Percentiles rank a stretch among this genome's conserved stretches.
Evolutionary conservation across 1,140 invertebrate species (phyloP).

Genomic region (Cyclargus thomasi): DNA sequence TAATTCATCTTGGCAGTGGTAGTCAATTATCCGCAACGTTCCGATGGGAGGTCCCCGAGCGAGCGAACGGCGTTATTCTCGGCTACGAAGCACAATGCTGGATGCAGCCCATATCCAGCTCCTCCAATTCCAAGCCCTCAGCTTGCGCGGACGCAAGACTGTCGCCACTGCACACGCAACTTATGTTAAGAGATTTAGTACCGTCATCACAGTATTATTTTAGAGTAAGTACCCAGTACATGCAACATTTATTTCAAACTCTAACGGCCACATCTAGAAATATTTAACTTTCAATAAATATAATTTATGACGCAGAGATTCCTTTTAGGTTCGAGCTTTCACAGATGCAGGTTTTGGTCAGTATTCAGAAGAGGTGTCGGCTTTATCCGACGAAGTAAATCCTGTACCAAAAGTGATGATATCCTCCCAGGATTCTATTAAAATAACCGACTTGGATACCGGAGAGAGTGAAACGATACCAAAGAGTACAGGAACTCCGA

Average conservation of each 20-base stretch:
- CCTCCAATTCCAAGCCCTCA: constrained; percentile 37
- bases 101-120: constrained; percentile 76
- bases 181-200: constrained; percentile 76
- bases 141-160: constrained; percentile 55
- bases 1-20: constrained; percentile 42
- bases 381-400: constrained; percentile 80
- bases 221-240: too few relatives aligned
- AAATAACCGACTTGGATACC: constrained; percentile 84
- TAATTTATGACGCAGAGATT: too few relatives aligned
- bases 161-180: constrained; percentile 67
- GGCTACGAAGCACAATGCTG: constrained; percentile 85
- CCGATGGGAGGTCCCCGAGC: constrained; percentile 85
- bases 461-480: constrained; percentile 76
- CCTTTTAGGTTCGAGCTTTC: constrained; percentile 83
- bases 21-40: constrained; percentile 76
- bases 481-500: constrained; percentile 77
- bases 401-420: constrained; percentile 87
- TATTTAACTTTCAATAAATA: too few relatives aligned
- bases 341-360: constrained; percentile 84
- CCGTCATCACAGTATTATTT: constrained; percentile 84
- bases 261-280: too few relatives aligned
- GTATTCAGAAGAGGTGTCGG: constrained; percentile 78
- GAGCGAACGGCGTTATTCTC: constrained; percentile 83
- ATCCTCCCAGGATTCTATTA: constrained; percentile 81
- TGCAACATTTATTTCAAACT: too few relatives aligned